A percentile compares a stretch with the other conserved stretches of the same genome.
Conservation (phyloP, 2,113 vertebrate species). For the Accipiter cooperii region DNA sequence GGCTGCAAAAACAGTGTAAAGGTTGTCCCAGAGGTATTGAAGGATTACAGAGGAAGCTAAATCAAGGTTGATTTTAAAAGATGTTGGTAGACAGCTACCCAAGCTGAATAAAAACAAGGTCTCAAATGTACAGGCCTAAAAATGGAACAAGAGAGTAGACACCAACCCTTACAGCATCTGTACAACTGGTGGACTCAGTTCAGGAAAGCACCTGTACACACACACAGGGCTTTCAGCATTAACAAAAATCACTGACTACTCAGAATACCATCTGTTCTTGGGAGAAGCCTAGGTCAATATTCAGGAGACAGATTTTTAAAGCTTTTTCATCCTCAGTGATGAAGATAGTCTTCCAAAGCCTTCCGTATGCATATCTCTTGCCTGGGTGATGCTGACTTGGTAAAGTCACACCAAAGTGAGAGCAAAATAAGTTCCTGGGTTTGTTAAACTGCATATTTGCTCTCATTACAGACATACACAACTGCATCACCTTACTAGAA, state of each 20-base stretch:
- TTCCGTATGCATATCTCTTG: not conserved
- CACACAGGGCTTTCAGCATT: not conserved
- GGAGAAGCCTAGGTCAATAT: not conserved
- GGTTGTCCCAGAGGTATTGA: slow-evolving; percentile 22
- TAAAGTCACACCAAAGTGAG: not conserved
- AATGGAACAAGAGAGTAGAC: not conserved
- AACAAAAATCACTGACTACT: not conserved
- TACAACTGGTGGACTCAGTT: not conserved
- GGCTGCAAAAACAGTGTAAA: slow-evolving; percentile 27
- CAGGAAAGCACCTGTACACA: not conserved
- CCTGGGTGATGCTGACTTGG: not conserved
- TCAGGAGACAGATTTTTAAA: not conserved
- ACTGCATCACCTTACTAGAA: not conserved
- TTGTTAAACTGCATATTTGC: not conserved
- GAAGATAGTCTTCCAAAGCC: not conserved
- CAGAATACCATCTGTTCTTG: not conserved
- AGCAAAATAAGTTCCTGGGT: not conserved
- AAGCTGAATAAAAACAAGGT: slow-evolving; percentile 36
- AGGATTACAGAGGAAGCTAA: slow-evolving; percentile 33
- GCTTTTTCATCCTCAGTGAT: not conserved
- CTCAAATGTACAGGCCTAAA: not conserved
- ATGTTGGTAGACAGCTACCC: slow-evolving; percentile 27
- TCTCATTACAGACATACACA: not conserved
- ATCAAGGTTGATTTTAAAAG: slow-evolving; percentile 47
- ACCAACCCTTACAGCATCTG: not conserved